These are phyloP conservation scores for Solenopsis fugax DNA, from an alignment of 1,140 invertebrate species.

Conservation along the genomic window DNA sequence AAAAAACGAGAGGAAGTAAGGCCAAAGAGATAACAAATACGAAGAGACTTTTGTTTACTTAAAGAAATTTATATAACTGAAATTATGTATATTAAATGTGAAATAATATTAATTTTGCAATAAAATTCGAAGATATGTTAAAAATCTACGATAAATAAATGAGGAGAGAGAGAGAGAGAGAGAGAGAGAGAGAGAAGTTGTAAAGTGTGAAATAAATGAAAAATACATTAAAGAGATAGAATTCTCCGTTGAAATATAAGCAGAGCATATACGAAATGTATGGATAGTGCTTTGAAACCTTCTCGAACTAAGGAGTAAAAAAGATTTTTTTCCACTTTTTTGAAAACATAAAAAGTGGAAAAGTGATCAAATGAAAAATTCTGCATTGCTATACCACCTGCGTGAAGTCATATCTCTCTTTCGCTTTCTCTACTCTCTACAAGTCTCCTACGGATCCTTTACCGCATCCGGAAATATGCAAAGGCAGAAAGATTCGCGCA, in stretches of 20 bases:
- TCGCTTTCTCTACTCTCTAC: not conserved
- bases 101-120: not conserved
- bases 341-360: slow-evolving; percentile 7
- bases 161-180: not conserved
- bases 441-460: slow-evolving; percentile 3
- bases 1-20: not conserved
- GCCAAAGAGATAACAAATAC: not conserved
- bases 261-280: not conserved
- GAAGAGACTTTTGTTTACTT: not conserved
- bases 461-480: slow-evolving; percentile 3
- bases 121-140: slow-evolving; percentile 7
- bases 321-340: not conserved
- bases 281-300: not conserved
- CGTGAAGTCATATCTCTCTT: not conserved
- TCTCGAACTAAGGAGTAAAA: not conserved
- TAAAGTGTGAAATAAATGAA: not conserved
- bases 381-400: not conserved
- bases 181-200: not conserved
- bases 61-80: not conserved
- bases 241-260: not conserved
- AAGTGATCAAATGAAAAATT: slow-evolving; percentile 7
- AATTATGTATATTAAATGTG: not conserved
- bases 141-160: not conserved
- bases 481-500: slow-evolving; percentile 9
- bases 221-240: not conserved